Conservation (phyloP, 1,140 invertebrate genomes). For the Campoletis sonorensis region DNA sequence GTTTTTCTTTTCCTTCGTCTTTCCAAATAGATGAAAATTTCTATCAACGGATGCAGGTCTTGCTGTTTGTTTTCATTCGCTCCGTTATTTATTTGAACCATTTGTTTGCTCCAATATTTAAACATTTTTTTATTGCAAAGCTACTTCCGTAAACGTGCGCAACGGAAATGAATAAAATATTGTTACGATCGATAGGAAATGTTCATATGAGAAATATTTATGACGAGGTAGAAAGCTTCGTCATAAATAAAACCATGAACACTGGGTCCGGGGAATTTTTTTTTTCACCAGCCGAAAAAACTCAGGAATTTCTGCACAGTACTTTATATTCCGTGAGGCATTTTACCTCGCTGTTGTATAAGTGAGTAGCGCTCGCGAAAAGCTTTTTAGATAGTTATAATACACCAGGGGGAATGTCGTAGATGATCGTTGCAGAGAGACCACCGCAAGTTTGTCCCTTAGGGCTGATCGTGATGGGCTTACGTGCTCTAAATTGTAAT, state of each 20-base stretch:
- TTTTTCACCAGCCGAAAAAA: background rate
- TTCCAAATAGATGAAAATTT: no score
- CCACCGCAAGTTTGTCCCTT: background rate
- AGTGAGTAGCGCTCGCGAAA: background rate
- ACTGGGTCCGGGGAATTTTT: background rate
- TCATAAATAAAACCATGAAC: background rate
- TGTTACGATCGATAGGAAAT: background rate
- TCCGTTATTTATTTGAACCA: no score
- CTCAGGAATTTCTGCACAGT: background rate
- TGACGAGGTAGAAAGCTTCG: background rate
- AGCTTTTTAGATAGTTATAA: background rate
- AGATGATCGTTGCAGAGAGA: background rate
- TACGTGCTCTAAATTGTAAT: background rate
- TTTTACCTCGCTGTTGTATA: background rate
- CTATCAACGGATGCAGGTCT: no score
- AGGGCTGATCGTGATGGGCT: background rate
- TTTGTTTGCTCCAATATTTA: no score
- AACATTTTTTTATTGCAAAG: no score
- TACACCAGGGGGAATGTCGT: slow-evolving; percentile 1
- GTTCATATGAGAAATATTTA: background rate
- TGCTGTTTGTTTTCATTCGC: no score
- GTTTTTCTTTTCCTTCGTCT: no score
- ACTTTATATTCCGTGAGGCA: background rate
- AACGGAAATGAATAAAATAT: background rate
- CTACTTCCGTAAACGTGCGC: no score